These are phyloP conservation scores for Craniophora ligustri DNA, from an alignment of 2,888 invertebrate species.

Conservation along the genomic window DNA sequence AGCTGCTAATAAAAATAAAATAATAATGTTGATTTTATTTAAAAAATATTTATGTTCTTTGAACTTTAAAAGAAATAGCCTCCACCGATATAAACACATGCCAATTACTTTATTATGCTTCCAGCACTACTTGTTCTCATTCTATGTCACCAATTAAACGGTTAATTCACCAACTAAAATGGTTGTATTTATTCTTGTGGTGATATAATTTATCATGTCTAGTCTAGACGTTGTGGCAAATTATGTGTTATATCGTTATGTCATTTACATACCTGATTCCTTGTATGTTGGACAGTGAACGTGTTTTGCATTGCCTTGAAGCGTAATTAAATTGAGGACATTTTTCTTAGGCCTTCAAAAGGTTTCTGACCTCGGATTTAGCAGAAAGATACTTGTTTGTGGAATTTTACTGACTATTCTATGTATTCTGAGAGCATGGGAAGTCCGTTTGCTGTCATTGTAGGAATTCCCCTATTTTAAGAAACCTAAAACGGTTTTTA, in stretches of 20 bases:
- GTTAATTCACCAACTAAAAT: background rate
- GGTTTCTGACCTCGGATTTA: background rate
- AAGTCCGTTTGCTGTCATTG: no score
- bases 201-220: conserved; percentile 30
- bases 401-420: background rate
- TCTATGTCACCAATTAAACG: no score
- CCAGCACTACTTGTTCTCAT: no score
- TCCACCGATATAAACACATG: no score
- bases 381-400: background rate
- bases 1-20: no score
- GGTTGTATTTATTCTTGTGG: background rate
- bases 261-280: conserved; percentile 12
- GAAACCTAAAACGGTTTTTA: no score
- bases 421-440: no score
- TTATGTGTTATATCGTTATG: conserved; percentile 4
- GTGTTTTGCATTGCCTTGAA: background rate
- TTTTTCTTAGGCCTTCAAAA: background rate
- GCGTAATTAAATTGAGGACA: background rate
- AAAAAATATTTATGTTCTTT: no score
- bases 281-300: conserved; percentile 6
- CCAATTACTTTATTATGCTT: no score
- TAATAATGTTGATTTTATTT: no score
- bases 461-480: no score
- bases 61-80: no score
- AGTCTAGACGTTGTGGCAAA: conserved; percentile 29